Percentiles rank a stretch among this genome's conserved stretches.
Conservation (phyloP, 2,113 vertebrate species). For the Eulemur rufifrons region DNA sequence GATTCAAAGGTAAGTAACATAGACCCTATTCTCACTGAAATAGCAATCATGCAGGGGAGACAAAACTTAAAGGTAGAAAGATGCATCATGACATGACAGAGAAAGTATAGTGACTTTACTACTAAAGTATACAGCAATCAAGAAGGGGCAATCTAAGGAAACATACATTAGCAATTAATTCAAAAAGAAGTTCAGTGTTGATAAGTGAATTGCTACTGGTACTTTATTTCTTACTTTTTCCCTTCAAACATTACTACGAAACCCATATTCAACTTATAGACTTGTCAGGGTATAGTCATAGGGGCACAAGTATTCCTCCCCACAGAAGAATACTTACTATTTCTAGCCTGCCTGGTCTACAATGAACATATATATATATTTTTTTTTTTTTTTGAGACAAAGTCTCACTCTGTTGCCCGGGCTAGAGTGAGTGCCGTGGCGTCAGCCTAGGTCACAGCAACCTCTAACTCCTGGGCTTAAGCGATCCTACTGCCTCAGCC, state of each 20-base stretch:
- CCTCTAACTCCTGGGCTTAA: no score
- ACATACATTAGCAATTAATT: not conserved
- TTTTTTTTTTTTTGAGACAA: no score
- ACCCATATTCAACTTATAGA: not conserved
- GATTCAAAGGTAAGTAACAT: not conserved
- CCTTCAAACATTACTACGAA: not conserved
- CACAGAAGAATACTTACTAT: not conserved
- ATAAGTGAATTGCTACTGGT: not conserved
- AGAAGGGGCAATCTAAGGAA: not conserved
- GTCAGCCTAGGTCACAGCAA: no score
- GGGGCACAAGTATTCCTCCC: not conserved
- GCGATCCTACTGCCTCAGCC: no score
- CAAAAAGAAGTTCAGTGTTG: slow-evolving; percentile 19
- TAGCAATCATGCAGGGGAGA: not conserved
- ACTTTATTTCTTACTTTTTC: not conserved
- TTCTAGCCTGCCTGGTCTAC: not conserved
- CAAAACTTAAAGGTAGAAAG: not conserved
- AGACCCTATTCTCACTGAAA: not conserved
- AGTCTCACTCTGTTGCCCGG: no score
- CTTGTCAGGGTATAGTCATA: not conserved
- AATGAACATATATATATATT: not conserved
- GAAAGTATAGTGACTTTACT: not conserved
- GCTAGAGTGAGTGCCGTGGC: no score
- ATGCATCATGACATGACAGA: not conserved
- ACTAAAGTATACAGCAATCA: not conserved